These are phyloP conservation scores for Polylopha cassiicola DNA, from an alignment of 2,888 invertebrate genomes.

Conservation along the genomic window DNA sequence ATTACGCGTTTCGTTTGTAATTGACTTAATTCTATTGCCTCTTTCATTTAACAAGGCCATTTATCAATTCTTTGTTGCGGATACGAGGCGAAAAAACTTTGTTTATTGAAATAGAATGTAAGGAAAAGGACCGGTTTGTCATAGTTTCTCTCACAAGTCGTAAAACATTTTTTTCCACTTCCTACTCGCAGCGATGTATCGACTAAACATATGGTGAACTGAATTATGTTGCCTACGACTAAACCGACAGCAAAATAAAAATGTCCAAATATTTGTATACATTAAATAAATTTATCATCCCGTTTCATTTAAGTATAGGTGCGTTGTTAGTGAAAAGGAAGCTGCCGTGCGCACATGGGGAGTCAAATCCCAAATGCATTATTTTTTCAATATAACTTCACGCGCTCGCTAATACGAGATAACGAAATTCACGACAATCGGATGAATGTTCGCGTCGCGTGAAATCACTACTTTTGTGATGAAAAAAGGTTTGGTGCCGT, in stretches of 20 bases:
- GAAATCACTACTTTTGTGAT: conserved; percentile 71
- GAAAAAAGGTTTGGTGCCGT: conserved; percentile 47
- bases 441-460: conserved; percentile 75
- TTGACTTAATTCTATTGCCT: conserved; percentile 39
- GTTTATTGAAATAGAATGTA: conserved; percentile 46
- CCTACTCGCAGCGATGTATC: conserved; percentile 66
- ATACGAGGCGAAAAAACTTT: conserved; percentile 38
- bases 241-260: conserved; percentile 75
- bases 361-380: conserved; percentile 74
- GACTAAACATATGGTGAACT: conserved; percentile 73
- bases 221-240: conserved; percentile 75
- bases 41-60: conserved; percentile 41
- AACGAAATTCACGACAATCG: conserved; percentile 72
- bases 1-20: conserved; percentile 26
- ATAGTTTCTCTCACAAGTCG: conserved; percentile 66
- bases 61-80: conserved; percentile 43
- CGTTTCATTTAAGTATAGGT: conserved; percentile 65
- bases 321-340: conserved; percentile 65
- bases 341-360: conserved; percentile 72
- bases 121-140: conserved; percentile 55
- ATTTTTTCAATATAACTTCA: conserved; percentile 72
- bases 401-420: conserved; percentile 69
- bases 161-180: conserved; percentile 72
- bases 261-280: conserved; percentile 78
- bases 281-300: conserved; percentile 77